Evolutionary conservation across 2,888 invertebrate genomes (phyloP), one percentile per base, ranked within the genome.

Genomic region (Agrotis puta): DNA sequence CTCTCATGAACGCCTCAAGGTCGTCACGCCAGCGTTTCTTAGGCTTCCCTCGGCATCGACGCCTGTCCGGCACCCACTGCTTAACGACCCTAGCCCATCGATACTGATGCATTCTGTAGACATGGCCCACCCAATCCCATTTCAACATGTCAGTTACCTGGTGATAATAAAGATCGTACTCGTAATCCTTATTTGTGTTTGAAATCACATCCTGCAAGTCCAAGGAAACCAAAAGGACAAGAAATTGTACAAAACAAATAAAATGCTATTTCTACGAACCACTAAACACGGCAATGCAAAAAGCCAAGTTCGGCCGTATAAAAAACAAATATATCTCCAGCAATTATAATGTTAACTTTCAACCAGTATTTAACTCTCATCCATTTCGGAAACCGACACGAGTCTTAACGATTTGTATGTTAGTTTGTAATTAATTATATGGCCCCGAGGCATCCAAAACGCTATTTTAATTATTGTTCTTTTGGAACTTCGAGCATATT

Each of bases 381-480:
- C 75, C 27, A 79, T 85, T 81, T 59, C 43, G 24, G 27, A 50
- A 63, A 18, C 84, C 68, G 64, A 77, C 85, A 83, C 84, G 74
- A 54, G 71, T 66, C 71, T 62, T 65, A 78, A 86, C 79, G 74
- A 84, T 88, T 82, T 83, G 76, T 84, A 83, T 85, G 81, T 85
- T 80, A 84, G 79, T 72, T 82, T 69, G 71, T 87, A 85, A 89
- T 89, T 89, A 91, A 89, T 87, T 85, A 82, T 54, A 81, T 64
- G 74, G 83, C 89, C 83, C 14, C n/a, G 63, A 63, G 86, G 88
- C 87, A 68, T 82, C 71, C 58, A 63, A 84, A 85, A 87, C 84
- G 81, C 83, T 85, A 71, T 89, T 89, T 89, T 88, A 90, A 90
- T 90, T 90, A 82, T 84, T 81, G 79, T 85, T 84, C 83, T 83